Evolutionary conservation across 2,888 invertebrate species (phyloP).

Genomic region (Amiota mariae): DNA sequence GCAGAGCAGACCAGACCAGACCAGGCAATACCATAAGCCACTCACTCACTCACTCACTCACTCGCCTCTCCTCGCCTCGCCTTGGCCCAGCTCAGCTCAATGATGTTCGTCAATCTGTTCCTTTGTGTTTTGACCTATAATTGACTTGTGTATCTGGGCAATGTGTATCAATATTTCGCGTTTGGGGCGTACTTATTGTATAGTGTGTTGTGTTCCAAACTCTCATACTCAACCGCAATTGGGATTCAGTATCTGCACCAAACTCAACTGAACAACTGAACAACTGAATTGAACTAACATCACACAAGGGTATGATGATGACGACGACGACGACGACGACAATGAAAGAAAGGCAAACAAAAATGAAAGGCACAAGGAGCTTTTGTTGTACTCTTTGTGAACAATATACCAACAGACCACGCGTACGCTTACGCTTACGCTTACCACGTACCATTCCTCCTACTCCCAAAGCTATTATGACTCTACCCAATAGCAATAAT

Average conservation of each 20-base stretch:
- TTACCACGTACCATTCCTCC: too few relatives aligned
- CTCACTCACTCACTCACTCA: too few relatives aligned
- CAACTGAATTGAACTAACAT: neutral
- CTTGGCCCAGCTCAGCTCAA: neutral
- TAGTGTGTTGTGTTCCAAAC: too few relatives aligned
- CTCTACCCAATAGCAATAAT: slow-evolving; percentile 65
- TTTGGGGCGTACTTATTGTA: too few relatives aligned
- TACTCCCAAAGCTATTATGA: slow-evolving; percentile 64
- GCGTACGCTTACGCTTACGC: too few relatives aligned
- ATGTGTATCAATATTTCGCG: slow-evolving; percentile 33
- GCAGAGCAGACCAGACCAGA: slow-evolving; percentile 39
- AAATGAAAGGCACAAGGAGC: neutral
- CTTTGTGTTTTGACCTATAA: slow-evolving; percentile 66
- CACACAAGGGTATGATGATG: neutral
- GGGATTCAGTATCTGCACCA: neutral
- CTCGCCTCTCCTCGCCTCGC: too few relatives aligned
- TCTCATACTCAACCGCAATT: neutral
- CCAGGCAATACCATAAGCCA: slow-evolving; percentile 35
- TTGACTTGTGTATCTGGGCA: slow-evolving; percentile 61
- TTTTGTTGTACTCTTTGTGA: neutral
- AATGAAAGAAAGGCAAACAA: too few relatives aligned
- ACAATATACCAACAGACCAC: too few relatives aligned
- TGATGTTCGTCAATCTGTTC: slow-evolving; percentile 22
- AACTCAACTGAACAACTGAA: neutral
- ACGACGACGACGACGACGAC: too few relatives aligned